Base-by-base conservation (phyloP, 2,113 vertebrate genomes). In the Anoura caudifer region DNA sequence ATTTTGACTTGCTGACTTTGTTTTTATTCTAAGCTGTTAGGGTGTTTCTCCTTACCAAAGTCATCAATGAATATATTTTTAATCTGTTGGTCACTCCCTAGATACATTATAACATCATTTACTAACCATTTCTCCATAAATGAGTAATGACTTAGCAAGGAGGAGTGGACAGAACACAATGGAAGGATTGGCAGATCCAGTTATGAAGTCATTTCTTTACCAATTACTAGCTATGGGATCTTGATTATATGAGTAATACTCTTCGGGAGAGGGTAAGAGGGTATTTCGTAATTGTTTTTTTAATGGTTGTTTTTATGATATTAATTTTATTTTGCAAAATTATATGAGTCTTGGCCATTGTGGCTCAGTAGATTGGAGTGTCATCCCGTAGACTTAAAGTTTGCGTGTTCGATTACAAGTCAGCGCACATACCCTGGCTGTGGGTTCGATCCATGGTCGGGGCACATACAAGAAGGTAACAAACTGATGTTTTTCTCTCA, bases 41-140 rank as follows among this genome's bases (percentile, higher is more conserved):
- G 72, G 75, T 70, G 43, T 54, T n/a, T 95, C 92, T 93, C 65
- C 63, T 89, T 86, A 63, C 26, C 67, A 50, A 43, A 82, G 17
- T 83, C 92, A 95, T 81, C 80, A 72, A 1, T 82, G 79, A 89
- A 38, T 82, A 19, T 67, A 38, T 87, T 96, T 97, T 95, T 77
- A 67, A 90, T 79, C 50, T 75, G 43, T 31, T 59, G 79, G 79
- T 81, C 96, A 83, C 63, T 80, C 79, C 47, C 83, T 89, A 26
- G 82, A n/a, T 63, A 33, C 50, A 75, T 93, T 93, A n/a, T 38
- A 73, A 45, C 89, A 56, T 89, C 86, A n/a, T n/a, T 88, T 82
- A 38, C 77, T 88, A 65, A 80, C 41, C 83, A 56, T 83, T 52
- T 87, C 41, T 11, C 86, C 28, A 20, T 85, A 54, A 96, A n/a